Base-by-base conservation (phyloP, 2,113 vertebrate species). In the Merops nubicus region DNA sequence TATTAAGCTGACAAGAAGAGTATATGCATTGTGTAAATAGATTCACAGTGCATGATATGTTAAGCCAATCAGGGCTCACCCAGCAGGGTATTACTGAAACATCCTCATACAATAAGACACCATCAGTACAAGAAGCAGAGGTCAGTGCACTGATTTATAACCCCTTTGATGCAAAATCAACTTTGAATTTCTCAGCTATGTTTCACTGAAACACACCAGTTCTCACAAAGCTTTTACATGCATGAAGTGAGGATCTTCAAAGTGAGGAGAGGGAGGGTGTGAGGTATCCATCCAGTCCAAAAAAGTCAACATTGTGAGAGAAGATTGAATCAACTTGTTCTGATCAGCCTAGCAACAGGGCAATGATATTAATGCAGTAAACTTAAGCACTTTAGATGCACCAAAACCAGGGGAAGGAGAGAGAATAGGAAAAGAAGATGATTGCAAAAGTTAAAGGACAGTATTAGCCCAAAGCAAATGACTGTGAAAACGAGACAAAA, bases 251-350 rank as follows among this genome's bases (percentile, higher is more conserved):
- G 6, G 5, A 64, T 59, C 29, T 87, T 79, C 23, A 47, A 11
- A 25, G 3, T 33, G 15, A 38, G 5, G 7, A 69, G 11, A 0
- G 14, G 1, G 4, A 33, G 9, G 18, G 6, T 20, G 10, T 59
- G 9, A 29, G 28, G 73, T 14, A 68, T 17, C 5, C 2, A 38
- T 8, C 5, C 9, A 59, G 68, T 40, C 18, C 19, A 67, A 72
- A 83, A 83, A 45, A 59, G 2, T 2, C 38, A 84, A 0, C 22
- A 11, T 68, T 42, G 2, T 57, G 25, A 67, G 12, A 54, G 9
- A 63, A 59, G 11, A n/a, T 8, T 36, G 28, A 78, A 62, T 31
- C 23, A 78, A 8, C 9, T 63, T 48, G 5, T 50, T 92, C 43
- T 3, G 2, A 50, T 63, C 11, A 59, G 12, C 7, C 13, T 40